A percentile compares a stretch with the other conserved stretches of the same genome.
Conservation (phyloP, 2,797 vertebrate species). For the Karalla daura region DNA sequence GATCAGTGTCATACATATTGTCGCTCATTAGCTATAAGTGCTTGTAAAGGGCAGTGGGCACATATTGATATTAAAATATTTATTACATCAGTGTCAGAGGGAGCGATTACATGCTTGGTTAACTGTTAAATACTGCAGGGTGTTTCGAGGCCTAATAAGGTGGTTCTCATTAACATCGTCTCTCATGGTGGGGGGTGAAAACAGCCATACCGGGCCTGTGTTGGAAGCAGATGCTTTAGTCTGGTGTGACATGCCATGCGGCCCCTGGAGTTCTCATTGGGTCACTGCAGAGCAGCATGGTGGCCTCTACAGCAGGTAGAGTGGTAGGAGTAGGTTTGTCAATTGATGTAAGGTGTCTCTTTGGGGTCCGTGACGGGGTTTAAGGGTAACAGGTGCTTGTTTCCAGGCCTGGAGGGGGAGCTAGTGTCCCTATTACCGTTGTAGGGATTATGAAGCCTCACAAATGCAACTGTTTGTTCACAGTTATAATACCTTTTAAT, state of each 20-base stretch:
- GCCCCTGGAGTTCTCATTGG: background rate
- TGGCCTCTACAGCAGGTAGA: background rate
- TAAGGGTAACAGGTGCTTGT: conserved; percentile 44
- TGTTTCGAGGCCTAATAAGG: background rate
- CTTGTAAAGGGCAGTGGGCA: background rate
- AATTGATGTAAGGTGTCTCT: conserved; percentile 8
- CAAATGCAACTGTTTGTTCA: conserved; percentile 45
- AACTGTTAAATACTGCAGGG: conserved; percentile 11
- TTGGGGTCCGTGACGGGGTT: conserved; percentile 13
- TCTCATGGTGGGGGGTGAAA: background rate
- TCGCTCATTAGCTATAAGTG: background rate
- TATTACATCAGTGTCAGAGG: conserved; percentile 14
- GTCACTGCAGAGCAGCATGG: background rate
- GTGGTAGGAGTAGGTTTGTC: background rate
- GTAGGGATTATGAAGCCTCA: conserved; percentile 65
- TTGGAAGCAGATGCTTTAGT: conserved; percentile 4
- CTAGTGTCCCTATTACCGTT: conserved; percentile 74
- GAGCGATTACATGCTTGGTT: conserved; percentile 16
- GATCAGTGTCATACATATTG: background rate
- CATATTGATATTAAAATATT: conserved; percentile 1
- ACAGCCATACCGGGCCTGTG: background rate
- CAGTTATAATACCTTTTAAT: too few species aligned
- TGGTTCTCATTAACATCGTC: conserved; percentile 3
- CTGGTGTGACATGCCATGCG: background rate
- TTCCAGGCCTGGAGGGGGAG: conserved; percentile 59